Evolutionary conservation across 2,888 invertebrate genomes (phyloP).

Genomic region (Acanthosepion lycidas): DNA sequence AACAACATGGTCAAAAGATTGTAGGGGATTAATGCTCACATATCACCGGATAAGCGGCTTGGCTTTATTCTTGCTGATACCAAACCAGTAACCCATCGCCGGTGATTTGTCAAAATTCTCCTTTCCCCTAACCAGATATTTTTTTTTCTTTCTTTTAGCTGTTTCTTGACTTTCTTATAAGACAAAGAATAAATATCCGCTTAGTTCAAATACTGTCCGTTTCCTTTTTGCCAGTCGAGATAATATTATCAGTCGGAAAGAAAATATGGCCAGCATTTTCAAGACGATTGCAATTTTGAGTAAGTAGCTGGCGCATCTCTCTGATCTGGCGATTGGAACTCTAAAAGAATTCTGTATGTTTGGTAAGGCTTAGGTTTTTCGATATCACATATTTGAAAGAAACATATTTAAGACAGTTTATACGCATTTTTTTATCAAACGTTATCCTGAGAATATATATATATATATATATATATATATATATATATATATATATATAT

Average conservation of each 20-base stretch:
- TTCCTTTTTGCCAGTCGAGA: neutral
- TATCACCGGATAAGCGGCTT: slow-evolving; percentile 9
- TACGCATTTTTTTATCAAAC: too few species aligned
- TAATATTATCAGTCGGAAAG: neutral
- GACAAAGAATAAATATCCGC: neutral
- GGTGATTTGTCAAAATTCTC: slow-evolving; percentile 1
- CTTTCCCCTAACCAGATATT: neutral
- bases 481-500: too few species aligned
- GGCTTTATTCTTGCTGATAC: slow-evolving; percentile 8
- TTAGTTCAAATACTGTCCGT: slow-evolving; percentile 8
- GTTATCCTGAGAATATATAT: too few species aligned
- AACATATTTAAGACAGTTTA: neutral
- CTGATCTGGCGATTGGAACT: neutral
- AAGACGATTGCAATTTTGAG: neutral
- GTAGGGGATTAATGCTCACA: neutral
- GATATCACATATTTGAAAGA: neutral
- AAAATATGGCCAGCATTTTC: neutral
- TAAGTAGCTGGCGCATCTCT: neutral
- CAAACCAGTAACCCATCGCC: neutral
- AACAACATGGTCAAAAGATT: neutral
- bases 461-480: too few species aligned
- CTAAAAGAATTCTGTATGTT: neutral
- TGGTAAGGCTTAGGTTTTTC: neutral
- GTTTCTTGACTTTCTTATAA: neutral
- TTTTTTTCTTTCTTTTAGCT: neutral